These are phyloP conservation scores for Hylaeus anthracinus DNA, from an alignment of 1,140 invertebrate genomes.

Conservation along the genomic window DNA sequence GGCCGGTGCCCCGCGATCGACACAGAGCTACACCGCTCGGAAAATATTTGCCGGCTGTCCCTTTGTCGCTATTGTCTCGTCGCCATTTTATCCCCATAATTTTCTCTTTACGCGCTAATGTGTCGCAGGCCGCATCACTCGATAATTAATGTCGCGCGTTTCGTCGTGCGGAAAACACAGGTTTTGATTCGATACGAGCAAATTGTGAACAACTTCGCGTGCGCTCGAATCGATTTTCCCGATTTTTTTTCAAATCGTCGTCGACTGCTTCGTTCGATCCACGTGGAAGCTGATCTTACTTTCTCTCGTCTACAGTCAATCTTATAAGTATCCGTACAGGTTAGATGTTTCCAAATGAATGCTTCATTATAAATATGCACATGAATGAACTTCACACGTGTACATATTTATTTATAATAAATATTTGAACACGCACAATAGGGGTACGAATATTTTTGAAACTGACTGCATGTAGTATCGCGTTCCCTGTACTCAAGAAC, in stretches of 20 bases:
- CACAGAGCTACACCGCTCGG: neutral
- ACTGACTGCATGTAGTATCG: no score
- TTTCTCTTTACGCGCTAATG: constrained; percentile 38
- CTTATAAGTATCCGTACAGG: no score
- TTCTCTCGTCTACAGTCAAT: no score
- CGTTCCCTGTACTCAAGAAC: no score
- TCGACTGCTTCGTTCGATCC: neutral
- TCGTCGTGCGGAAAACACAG: constrained; percentile 15
- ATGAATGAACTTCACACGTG: no score
- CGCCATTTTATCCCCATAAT: constrained; percentile 35
- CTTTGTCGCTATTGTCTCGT: constrained; percentile 13
- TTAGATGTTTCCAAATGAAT: no score
- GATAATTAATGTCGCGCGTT: constrained; percentile 39
- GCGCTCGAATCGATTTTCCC: neutral
- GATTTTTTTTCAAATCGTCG: neutral
- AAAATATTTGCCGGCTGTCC: constrained; percentile 40
- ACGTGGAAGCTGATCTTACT: neutral
- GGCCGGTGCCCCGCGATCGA: neutral
- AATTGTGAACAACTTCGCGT: no score
- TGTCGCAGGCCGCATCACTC: constrained; percentile 21
- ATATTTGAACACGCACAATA: no score
- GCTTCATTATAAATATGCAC: no score
- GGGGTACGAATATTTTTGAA: no score
- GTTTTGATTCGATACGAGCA: neutral
- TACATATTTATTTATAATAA: no score